Evolutionary conservation across 2,797 vertebrate species (phyloP).

Genomic region (Paedocypris micromegethes): DNA sequence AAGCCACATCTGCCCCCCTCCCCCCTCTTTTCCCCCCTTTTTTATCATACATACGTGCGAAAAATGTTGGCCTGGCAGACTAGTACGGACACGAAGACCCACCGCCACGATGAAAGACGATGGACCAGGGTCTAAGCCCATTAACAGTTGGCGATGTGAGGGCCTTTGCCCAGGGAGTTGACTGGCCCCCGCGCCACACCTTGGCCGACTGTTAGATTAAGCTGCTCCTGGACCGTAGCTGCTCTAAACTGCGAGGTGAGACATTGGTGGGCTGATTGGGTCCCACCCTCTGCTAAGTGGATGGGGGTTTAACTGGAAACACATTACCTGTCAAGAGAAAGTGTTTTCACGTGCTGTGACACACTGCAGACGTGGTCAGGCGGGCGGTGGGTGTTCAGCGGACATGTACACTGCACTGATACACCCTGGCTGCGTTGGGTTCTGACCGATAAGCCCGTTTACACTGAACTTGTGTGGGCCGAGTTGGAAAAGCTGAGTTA

Average conservation of each 20-base stretch:
- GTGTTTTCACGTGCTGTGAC: constrained; percentile 41
- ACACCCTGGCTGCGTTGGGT: constrained; percentile 11
- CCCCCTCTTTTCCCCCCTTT: neutral
- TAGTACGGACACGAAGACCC: constrained; percentile 45
- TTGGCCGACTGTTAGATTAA: constrained; percentile 27
- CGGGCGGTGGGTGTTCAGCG: constrained; percentile 25
- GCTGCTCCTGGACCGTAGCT: constrained; percentile 20
- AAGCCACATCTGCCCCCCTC: constrained; percentile 42
- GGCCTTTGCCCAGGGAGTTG: constrained; percentile 34
- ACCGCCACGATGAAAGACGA: constrained; percentile 45
- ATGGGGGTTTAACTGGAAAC: constrained; percentile 40
- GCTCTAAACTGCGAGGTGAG: constrained; percentile 42
- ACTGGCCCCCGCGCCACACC: constrained; percentile 29
- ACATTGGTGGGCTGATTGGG: constrained; percentile 38
- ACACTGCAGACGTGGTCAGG: constrained; percentile 31
- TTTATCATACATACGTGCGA: constrained; percentile 45
- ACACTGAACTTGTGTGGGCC: constrained; percentile 24
- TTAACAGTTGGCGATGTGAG: constrained; percentile 42
- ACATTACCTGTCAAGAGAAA: constrained; percentile 38
- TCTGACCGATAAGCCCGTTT: constrained; percentile 31
- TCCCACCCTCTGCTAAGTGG: constrained; percentile 39
- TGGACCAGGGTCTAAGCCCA: constrained; percentile 35
- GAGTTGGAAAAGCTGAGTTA: neutral
- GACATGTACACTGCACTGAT: constrained; percentile 23
- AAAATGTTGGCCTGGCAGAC: constrained; percentile 40